phyloP scores from a whole-genome alignment of 1,140 invertebrate genomes.

The Atta texana region DNA sequence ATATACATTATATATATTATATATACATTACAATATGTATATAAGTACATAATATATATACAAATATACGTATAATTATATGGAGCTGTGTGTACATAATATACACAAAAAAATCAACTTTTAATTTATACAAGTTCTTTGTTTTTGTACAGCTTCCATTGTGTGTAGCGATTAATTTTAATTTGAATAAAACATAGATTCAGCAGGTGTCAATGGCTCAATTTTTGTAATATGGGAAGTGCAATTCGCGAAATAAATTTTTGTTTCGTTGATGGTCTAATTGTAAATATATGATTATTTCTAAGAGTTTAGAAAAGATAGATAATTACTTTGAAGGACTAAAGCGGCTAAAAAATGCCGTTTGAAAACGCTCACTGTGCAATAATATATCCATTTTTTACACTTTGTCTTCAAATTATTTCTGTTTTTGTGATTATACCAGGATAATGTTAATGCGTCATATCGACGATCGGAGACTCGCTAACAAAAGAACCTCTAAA shows the following conservation, averaged over 20 bases:
- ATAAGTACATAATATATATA: not conserved
- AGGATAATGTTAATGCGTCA: slow-evolving; percentile 9
- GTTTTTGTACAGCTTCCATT: slow-evolving; percentile 15
- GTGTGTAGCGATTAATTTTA: not conserved
- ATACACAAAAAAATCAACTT: not conserved
- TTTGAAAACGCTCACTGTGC: slow-evolving; percentile 71
- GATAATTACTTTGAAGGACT: slow-evolving; percentile 19
- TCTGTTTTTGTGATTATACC: slow-evolving; percentile 6
- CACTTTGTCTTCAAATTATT: slow-evolving; percentile 4
- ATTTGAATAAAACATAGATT: slow-evolving; percentile 24
- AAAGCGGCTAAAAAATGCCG: slow-evolving; percentile 10
- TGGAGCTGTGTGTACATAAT: not conserved
- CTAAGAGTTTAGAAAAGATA: slow-evolving; percentile 10
- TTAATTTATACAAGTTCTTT: not conserved
- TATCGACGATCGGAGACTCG: slow-evolving; percentile 14
- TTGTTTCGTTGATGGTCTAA: slow-evolving; percentile 32
- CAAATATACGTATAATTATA: too few species aligned
- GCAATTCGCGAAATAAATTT: slow-evolving; percentile 77
- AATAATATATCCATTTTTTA: slow-evolving; percentile 68
- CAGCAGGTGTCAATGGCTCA: slow-evolving; percentile 31
- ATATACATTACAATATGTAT: not conserved
- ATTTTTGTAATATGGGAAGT: slow-evolving; percentile 81
- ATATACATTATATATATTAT: not conserved
- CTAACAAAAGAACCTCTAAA: not conserved
- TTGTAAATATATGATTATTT: slow-evolving; percentile 18